Conservation (phyloP, 30 jellyfish, hydroid and myxozoan genomes). For the Clytia hemisphaerica region DNA sequence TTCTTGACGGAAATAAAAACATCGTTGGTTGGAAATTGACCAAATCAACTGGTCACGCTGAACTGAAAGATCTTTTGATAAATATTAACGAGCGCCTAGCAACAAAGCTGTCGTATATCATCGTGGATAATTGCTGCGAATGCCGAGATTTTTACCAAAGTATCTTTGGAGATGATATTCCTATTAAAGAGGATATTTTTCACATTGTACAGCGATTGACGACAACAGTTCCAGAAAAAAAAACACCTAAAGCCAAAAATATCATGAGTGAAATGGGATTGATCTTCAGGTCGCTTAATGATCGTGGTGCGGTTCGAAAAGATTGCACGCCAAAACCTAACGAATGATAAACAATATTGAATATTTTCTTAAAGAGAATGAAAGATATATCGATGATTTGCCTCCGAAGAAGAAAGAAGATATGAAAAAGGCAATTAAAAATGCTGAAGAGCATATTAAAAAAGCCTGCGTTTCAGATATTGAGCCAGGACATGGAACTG, state of each 20-base stretch:
- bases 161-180: background rate
- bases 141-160: too few species aligned
- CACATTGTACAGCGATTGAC: background rate
- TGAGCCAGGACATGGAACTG: constrained; percentile 2
- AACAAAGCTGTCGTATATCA: background rate
- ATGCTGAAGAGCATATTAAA: background rate
- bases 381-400: background rate
- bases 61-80: background rate
- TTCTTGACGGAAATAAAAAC: background rate
- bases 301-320: too few species aligned
- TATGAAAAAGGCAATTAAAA: background rate
- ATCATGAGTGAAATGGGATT: background rate
- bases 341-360: background rate
- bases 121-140: constrained; percentile 7
- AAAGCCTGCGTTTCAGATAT: background rate
- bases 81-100: background rate
- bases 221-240: background rate
- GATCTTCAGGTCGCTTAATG: background rate
- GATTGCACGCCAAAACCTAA: background rate
- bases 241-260: too few species aligned
- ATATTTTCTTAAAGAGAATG: background rate
- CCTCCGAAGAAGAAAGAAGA: background rate
- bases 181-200: background rate
- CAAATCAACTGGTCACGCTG: background rate
- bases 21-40: background rate